phyloP scores from a whole-genome alignment of 2,113 vertebrate genomes.

The Aix galericulata region DNA sequence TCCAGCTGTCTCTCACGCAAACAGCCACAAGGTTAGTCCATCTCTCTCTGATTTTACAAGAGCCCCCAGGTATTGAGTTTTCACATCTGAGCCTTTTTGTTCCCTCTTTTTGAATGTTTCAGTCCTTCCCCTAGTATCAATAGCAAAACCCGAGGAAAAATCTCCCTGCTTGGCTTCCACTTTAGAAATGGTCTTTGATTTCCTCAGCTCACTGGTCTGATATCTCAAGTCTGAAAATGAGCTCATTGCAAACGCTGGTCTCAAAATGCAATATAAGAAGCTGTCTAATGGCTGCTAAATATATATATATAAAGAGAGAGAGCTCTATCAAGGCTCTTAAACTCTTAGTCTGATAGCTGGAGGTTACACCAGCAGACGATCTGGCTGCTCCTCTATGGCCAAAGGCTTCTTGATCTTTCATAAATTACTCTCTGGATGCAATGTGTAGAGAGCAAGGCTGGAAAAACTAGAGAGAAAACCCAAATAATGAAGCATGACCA shows the following conservation, averaged over 20 bases:
- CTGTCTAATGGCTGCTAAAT: neutral
- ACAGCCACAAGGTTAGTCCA: neutral
- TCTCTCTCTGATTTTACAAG: neutral
- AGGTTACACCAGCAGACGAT: neutral
- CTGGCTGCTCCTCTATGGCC: neutral
- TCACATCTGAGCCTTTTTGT: neutral
- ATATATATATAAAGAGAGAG: neutral
- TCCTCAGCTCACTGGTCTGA: neutral
- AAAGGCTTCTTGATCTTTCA: neutral
- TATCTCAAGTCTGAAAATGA: neutral
- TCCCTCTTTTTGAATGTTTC: neutral
- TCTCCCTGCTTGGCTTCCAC: neutral
- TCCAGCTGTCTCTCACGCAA: neutral
- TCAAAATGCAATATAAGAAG: neutral
- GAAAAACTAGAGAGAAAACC: neutral
- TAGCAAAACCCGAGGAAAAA: neutral
- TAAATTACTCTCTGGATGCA: neutral
- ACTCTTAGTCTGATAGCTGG: neutral
- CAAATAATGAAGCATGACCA: neutral
- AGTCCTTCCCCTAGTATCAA: neutral
- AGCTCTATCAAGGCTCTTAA: neutral
- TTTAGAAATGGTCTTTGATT: neutral
- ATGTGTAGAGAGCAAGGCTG: neutral
- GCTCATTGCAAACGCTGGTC: neutral
- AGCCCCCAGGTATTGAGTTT: neutral